A percentile compares a stretch with the other conserved stretches of the same genome.
Evolutionary conservation across 2,888 invertebrate genomes (phyloP).

Genomic region (Thecophora atra): DNA sequence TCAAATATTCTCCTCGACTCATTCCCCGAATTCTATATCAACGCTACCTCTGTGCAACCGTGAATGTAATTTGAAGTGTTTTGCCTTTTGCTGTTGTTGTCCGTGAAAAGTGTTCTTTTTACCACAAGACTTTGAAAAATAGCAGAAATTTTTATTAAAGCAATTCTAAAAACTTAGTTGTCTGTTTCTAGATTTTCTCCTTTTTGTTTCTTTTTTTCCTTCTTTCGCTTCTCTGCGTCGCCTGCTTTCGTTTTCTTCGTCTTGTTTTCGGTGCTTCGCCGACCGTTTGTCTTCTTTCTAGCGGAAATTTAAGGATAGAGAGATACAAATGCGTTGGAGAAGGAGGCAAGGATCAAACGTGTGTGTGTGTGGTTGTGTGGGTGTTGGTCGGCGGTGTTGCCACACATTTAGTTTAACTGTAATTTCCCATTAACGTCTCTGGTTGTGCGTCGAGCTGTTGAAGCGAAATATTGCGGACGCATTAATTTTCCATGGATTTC

Average conservation of each 20-base stretch:
- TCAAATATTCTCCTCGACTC: too few species aligned
- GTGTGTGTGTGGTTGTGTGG: not conserved
- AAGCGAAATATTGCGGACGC: slow-evolving; percentile 40
- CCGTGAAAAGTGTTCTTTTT: not conserved
- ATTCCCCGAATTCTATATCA: too few species aligned
- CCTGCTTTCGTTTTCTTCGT: too few species aligned
- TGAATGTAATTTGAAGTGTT: slow-evolving; percentile 17
- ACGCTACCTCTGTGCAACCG: not conserved
- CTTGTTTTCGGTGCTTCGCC: slow-evolving; percentile 1
- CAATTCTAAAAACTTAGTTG: not conserved
- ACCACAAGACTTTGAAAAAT: slow-evolving; percentile 36
- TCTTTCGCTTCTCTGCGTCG: not conserved
- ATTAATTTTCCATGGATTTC: slow-evolving; percentile 30
- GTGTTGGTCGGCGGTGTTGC: slow-evolving; percentile 16
- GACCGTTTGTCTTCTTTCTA: slow-evolving; percentile 11
- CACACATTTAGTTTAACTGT: slow-evolving; percentile 30
- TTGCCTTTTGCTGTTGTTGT: slow-evolving; percentile 1
- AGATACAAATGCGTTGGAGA: slow-evolving; percentile 27
- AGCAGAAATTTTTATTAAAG: slow-evolving; percentile 24
- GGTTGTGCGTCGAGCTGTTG: not conserved
- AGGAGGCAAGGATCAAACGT: not conserved
- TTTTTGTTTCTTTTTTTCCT: not conserved
- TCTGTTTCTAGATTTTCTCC: slow-evolving; percentile 9
- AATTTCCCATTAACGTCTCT: slow-evolving; percentile 33
- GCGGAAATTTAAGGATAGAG: slow-evolving; percentile 10